phyloP scores from a whole-genome alignment of 2,797 vertebrate species.

The Platalea minor region DNA sequence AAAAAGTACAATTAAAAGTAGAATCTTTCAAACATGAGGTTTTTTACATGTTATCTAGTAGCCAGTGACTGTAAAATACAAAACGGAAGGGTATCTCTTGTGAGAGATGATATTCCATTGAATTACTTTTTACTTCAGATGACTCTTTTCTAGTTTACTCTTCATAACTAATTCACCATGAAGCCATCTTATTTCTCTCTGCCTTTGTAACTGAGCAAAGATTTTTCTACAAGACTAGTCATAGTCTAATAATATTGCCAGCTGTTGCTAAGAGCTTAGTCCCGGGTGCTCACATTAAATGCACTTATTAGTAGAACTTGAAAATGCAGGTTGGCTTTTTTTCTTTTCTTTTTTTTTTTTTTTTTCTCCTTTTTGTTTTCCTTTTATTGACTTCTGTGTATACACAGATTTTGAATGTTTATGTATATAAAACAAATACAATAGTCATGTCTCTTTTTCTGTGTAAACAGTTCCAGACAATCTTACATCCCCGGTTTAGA shows the following conservation, averaged over 20 bases:
- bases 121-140: background rate
- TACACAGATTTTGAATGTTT: background rate
- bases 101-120: background rate
- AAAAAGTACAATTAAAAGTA: background rate
- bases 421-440: background rate
- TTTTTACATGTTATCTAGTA: background rate
- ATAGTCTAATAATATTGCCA: background rate
- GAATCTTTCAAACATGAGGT: background rate
- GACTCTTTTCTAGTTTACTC: background rate
- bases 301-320: background rate
- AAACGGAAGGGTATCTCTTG: background rate
- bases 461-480: background rate
- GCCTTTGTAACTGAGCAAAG: background rate
- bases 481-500: background rate
- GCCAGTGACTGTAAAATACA: background rate
- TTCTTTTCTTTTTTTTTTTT: accelerated
- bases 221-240: background rate
- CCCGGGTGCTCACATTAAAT: background rate
- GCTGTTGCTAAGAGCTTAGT: background rate
- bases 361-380: too few species aligned
- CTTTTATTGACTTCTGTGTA: background rate
- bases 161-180: background rate
- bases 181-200: background rate
- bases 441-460: background rate
- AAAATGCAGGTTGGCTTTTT: background rate